Percentiles rank a stretch among this genome's conserved stretches.
Conservation (phyloP, 1,140 invertebrate species). For the Brachionus rubens region DNA sequence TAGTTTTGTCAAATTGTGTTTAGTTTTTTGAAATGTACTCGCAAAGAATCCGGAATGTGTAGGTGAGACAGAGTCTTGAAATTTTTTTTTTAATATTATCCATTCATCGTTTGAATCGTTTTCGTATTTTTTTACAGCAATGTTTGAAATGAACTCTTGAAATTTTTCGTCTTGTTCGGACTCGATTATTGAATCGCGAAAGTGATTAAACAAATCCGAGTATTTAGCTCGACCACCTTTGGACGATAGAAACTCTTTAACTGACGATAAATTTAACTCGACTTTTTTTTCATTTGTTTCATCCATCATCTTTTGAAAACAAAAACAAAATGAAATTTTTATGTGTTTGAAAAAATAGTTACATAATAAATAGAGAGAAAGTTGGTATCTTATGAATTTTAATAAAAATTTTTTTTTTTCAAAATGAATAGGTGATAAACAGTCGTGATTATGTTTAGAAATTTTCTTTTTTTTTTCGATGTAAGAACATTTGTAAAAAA, state of each 20-base stretch:
- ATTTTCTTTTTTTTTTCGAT: too few relatives aligned
- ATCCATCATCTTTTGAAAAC: background rate
- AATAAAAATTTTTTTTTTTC: too few relatives aligned
- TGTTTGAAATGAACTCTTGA: slow-evolving; percentile 33
- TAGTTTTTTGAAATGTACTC: slow-evolving; percentile 38
- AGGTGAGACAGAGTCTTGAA: background rate
- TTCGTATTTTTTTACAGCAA: slow-evolving; percentile 39
- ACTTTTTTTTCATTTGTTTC: background rate
- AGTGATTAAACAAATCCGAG: slow-evolving; percentile 33
- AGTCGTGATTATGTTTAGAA: too few relatives aligned
- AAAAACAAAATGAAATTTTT: too few relatives aligned
- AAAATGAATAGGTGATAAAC: too few relatives aligned
- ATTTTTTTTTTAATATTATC: slow-evolving; percentile 36
- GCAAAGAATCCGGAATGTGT: slow-evolving; percentile 27
- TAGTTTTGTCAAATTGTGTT: slow-evolving; percentile 26
- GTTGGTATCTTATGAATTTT: too few relatives aligned
- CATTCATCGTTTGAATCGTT: slow-evolving; percentile 6
- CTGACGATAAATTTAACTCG: slow-evolving; percentile 7
- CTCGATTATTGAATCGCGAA: background rate
- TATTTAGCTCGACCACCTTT: slow-evolving; percentile 33
- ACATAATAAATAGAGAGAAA: too few relatives aligned
- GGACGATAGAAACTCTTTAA: slow-evolving; percentile 19
- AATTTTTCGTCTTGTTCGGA: slow-evolving; percentile 42
- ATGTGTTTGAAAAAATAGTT: too few relatives aligned
- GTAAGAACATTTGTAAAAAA: too few relatives aligned